Conservation (phyloP, 2,113 vertebrate genomes). For the Chloroceryle aenea region DNA sequence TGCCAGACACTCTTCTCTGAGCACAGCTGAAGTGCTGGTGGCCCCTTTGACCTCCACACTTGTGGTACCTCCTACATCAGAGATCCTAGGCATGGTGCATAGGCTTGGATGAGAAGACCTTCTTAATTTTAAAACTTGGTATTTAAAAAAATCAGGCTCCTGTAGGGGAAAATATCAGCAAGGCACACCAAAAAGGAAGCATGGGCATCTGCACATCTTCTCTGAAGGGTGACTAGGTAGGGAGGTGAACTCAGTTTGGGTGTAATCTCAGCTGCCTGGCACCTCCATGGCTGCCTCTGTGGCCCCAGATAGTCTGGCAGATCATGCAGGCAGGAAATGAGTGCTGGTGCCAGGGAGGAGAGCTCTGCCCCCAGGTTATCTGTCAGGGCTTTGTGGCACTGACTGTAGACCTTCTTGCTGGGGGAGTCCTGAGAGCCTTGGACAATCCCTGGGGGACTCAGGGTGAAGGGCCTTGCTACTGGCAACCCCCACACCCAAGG, state of each 20-base stretch:
- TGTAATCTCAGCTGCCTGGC: neutral
- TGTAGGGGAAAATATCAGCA: neutral
- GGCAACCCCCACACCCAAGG: accelerated
- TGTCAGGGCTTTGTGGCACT: neutral
- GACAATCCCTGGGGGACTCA: neutral
- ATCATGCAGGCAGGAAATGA: neutral
- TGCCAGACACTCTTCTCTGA: neutral
- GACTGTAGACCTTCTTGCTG: neutral
- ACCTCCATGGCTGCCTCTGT: neutral
- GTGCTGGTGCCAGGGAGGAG: neutral
- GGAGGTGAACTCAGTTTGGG: neutral
- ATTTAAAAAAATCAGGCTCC: neutral
- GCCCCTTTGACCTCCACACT: neutral
- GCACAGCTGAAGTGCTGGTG: accelerated
- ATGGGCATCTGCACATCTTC: neutral
- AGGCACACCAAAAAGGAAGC: neutral
- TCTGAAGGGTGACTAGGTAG: neutral
- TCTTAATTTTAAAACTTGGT: neutral
- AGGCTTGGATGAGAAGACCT: neutral
- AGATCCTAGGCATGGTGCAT: accelerated
- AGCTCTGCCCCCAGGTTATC: neutral
- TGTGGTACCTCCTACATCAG: neutral
- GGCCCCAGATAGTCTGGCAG: accelerated
- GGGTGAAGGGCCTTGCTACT: accelerated
- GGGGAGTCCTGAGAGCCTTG: neutral